Base-by-base conservation (phyloP, 1,140 invertebrate species). In the Cyclina sinensis region DNA sequence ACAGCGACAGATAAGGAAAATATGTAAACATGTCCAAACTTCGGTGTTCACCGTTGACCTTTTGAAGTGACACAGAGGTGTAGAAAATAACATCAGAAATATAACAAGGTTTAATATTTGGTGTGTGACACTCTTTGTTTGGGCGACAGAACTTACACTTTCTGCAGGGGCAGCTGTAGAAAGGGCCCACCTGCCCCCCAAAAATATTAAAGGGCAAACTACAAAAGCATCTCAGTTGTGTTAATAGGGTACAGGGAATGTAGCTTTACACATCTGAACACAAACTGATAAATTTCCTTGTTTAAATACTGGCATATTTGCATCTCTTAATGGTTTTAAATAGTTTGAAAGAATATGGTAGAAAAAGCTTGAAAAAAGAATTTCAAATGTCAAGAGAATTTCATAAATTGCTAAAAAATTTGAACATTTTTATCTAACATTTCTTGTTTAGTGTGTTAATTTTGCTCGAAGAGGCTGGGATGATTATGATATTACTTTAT, bases 21-120 rank as follows among this genome's bases (percentile, higher is more conserved):
- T n/a, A 51, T 51, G 74, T 78, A 78, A 78, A 78, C 74, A 78
- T 46, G 74, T 78, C 74, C 74, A 78, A 78, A 78, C 74, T 54
- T 54, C 3, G 32, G 27, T 54, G 3, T 78, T 78, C 48, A 78
- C 74, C 74, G 32, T 37, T 70, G 65, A 70, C 65, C 18, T 37
- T n/a, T 37, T 3, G 11, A 16, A 12, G 11, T 70, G 65, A 70
- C 35, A 70, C 21, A 21, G 32, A 37, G 65, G 65, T 70, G 65
- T 70, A 37, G 37, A 70, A 70, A n/a, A 39, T 39, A 18, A 70
- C 32, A 37, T 37, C 65, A 14, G 5, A 32, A 35, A 27, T 70
- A 70, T 70, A 70, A 70, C 65, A 70, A 37, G 65, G n/a, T 9
- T 27, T 3, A 70, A 70, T 27, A 70, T 37, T 35, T 3, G 14